phyloP scores from a whole-genome alignment of 2,113 vertebrate species.

The Todiramphus chloris region DNA sequence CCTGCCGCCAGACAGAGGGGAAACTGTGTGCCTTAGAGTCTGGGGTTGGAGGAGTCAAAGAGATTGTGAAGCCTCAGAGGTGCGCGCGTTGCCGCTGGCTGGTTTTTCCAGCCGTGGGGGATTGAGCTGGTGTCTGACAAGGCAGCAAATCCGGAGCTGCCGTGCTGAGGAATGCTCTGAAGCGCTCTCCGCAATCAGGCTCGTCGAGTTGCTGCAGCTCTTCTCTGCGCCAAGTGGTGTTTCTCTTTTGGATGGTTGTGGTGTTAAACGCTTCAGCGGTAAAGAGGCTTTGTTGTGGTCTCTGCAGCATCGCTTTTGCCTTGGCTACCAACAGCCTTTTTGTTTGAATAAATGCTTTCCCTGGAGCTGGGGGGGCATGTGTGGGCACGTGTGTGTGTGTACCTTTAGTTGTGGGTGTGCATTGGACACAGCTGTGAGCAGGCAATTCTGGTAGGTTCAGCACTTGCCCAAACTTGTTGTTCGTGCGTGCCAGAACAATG shows the following conservation, averaged over 20 bases:
- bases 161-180: neutral
- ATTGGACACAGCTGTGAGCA: neutral
- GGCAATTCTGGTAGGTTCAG: conserved; percentile 16
- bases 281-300: conserved; percentile 63
- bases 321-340: conserved; percentile 27
- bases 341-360: conserved; percentile 29
- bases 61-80: conserved; percentile 16
- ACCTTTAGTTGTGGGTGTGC: neutral
- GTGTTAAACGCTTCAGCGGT: conserved; percentile 23
- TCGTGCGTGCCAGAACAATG: rapidly evolving
- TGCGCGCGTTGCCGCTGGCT: neutral
- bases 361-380: neutral
- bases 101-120: neutral
- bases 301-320: conserved; percentile 35
- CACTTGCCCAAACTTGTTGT: conserved; percentile 2
- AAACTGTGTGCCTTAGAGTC: neutral
- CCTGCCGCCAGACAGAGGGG: neutral
- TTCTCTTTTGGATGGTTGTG: conserved; percentile 44
- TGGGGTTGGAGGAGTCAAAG: conserved; percentile 35
- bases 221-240: neutral
- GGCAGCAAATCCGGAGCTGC: conserved; percentile 26
- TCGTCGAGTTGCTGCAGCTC: conserved; percentile 10
- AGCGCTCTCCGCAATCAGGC: neutral
- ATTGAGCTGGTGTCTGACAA: conserved; percentile 15
- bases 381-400: neutral